These are phyloP conservation scores for Didymodactylos carnosus DNA, from an alignment of 2,888 invertebrate genomes.

Conservation along the genomic window DNA sequence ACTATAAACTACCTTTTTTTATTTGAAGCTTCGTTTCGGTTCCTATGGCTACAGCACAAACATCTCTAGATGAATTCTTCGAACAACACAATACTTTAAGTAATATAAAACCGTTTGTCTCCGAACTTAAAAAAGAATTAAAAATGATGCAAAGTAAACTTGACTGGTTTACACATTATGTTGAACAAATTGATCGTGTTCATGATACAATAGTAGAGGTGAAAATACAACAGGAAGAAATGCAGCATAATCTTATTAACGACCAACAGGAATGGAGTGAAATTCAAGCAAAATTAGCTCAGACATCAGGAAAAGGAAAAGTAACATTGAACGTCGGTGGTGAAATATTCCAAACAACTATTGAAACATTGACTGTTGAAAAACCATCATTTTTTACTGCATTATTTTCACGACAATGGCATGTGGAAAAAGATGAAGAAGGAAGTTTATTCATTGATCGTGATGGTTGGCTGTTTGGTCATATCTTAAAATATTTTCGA, in stretches of 20 bases:
- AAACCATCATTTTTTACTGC: not conserved
- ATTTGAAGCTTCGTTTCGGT: too few relatives aligned
- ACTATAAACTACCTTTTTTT: too few relatives aligned
- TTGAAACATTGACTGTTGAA: not conserved
- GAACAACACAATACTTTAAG: too few relatives aligned
- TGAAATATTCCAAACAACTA: not conserved
- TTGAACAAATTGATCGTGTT: too few relatives aligned
- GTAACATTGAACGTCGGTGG: not conserved
- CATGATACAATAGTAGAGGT: too few relatives aligned
- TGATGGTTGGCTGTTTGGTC: not conserved
- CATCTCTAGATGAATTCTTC: too few relatives aligned
- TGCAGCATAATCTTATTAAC: not conserved
- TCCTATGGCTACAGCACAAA: too few relatives aligned
- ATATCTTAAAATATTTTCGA: not conserved
- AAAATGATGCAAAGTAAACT: too few relatives aligned
- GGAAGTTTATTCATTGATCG: not conserved
- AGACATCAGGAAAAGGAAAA: not conserved
- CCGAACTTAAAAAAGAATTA: too few relatives aligned
- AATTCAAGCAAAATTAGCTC: not conserved
- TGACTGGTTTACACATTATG: too few relatives aligned
- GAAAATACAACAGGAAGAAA: not conserved
- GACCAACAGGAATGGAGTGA: not conserved
- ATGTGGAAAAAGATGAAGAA: not conserved
- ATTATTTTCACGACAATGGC: not conserved
- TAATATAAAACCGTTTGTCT: too few relatives aligned